Evolutionary conservation across 2,113 vertebrate species (phyloP), one percentile per base, ranked within the genome.

Genomic region (Parotia lawesii): DNA sequence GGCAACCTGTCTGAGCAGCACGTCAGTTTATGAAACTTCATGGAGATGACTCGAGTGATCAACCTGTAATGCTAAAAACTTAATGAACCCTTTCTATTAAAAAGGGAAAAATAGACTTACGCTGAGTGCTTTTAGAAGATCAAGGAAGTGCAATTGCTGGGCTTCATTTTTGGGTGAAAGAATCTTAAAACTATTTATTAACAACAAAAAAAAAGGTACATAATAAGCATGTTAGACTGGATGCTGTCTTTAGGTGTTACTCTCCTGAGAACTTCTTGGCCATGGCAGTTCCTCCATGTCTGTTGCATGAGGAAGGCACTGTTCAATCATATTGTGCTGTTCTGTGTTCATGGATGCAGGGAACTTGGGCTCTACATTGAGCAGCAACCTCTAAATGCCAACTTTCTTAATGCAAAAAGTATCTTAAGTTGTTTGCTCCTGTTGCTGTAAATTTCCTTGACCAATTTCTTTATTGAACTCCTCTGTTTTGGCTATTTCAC

Each of bases 241-340:
- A 28, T 47, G 19, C 31, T 67, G 53, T 45, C 58, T 58, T 57
- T 10, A 9, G 1, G 3, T 29, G 11, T 65, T 61, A 12, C 11
- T 11, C 5, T 31, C 3, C 29, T 16, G 19, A 65, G 22, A 54
- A 31, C 13, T 56, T 11, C 16, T 81, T 0, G 0, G n/a, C 35
- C 1, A 0, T 27, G 21, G 17, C 15, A 22, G 10, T 47, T 78
- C 10, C 8, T 77, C 28, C 0, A 0, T 10, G 11, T 27, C 48
- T 33, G 11, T 28, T 19, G 17, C 15, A 12, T 25, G 47, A 62
- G 38, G n/a, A 47, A 17, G 38, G 18, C 15, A 5, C n/a, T 1
- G 2, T 22, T n/a, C 22, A 38, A 5, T 47, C 5, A 0, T 10
- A 1, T 2, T 2, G 3, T 70, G 50, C 33, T 76, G 15, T 14